Evolutionary conservation across 2,888 invertebrate species (phyloP).

Genomic region (Holacanthella duospinosa): DNA sequence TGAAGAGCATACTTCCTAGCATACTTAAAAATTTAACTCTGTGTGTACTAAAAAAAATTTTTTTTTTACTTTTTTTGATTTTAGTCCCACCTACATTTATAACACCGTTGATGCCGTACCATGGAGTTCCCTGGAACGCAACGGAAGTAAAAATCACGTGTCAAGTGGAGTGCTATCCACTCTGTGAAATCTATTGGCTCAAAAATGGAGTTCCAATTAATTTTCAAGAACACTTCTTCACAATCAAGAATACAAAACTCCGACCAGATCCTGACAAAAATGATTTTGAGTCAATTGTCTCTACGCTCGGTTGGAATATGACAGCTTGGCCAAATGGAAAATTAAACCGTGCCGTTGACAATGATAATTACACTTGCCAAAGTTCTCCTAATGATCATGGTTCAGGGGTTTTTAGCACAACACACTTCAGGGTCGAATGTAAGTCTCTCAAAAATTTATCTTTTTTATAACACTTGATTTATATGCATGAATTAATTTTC

Average conservation of each 20-base stretch:
- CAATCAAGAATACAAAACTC: constrained; percentile 55
- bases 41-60: background rate
- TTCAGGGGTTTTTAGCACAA: constrained; percentile 67
- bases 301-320: constrained; percentile 82
- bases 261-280: constrained; percentile 66
- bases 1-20: too few relatives aligned
- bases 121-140: constrained; percentile 57
- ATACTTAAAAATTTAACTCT: background rate
- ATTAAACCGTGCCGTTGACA: constrained; percentile 64
- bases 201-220: constrained; percentile 64
- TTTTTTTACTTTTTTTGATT: constrained; percentile 7
- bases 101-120: constrained; percentile 67
- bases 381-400: constrained; percentile 69
- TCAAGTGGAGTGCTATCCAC: constrained; percentile 72
- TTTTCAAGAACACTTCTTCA: constrained; percentile 46
- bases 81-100: constrained; percentile 79
- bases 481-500: background rate
- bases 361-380: constrained; percentile 71
- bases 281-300: constrained; percentile 78
- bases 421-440: constrained; percentile 83
- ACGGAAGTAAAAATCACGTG: constrained; percentile 60
- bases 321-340: constrained; percentile 67
- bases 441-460: constrained; percentile 48
- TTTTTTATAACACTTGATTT: background rate
- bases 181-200: constrained; percentile 73